Evolutionary conservation across 2,797 vertebrate species (phyloP).

Genomic region (Galagoides demidoff): DNA sequence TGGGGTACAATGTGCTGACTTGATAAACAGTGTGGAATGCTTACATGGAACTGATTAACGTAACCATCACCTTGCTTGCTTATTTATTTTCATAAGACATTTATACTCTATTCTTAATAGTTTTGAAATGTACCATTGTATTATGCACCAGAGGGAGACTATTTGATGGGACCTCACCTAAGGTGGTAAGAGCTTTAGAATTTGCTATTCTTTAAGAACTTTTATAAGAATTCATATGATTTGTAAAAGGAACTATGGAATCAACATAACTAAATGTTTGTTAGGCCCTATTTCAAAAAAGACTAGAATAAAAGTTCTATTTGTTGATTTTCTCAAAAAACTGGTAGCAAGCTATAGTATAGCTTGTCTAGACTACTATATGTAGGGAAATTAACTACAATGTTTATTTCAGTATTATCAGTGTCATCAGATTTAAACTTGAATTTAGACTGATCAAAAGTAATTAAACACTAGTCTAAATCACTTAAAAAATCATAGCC

Average conservation of each 20-base stretch:
- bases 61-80: too few relatives aligned
- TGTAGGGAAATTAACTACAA: neutral
- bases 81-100: too few relatives aligned
- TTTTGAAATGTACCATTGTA: too few relatives aligned
- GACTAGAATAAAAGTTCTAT: neutral
- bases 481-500: neutral
- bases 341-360: neutral
- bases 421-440: neutral
- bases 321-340: constrained; percentile 25
- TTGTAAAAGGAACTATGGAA: neutral
- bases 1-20: too few relatives aligned
- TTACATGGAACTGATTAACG: too few relatives aligned
- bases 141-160: too few relatives aligned
- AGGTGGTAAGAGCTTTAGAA: neutral
- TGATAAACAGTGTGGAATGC: too few relatives aligned
- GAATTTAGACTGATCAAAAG: constrained; percentile 1
- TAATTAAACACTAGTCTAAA: neutral
- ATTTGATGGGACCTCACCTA: too few relatives aligned
- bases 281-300: neutral
- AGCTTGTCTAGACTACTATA: neutral
- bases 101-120: too few relatives aligned
- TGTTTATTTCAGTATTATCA: neutral
- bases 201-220: neutral
- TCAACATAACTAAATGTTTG: neutral
- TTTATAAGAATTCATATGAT: neutral